Evolutionary conservation across 2,113 vertebrate genomes (phyloP), one percentile per base, ranked within the genome.

Genomic region (Accipiter cooperii): DNA sequence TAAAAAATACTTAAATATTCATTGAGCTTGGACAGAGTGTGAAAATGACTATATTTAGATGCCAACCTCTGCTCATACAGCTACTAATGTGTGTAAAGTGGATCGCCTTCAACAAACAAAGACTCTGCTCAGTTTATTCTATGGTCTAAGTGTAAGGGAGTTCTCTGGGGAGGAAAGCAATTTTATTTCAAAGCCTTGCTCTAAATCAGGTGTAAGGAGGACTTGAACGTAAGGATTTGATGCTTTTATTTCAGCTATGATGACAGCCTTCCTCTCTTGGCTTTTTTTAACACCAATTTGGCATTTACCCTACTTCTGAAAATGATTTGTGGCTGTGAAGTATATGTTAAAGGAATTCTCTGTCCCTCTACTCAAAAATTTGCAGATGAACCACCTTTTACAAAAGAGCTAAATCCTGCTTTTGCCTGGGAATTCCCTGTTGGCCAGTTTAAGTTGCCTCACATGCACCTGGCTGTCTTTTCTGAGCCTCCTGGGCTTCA

Each of bases 1-100:
- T n/a, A 90, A 84, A 90, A 92, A 84, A 21, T n/a, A 61, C 26
- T 96, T 79, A 87, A 91, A 91, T 89, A 94, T 95, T 89, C 51
- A 93, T 75, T 68, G 52, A 87, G 29, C 6, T 94, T 92, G 36
- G 64, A 60, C 34, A 91, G 75, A 76, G 64, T 61, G 65, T 82
- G 38, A 94, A 91, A 79, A 79, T 61, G 1, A 75, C 52, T 91
- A 54, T 85, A 89, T 94, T 93, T 95, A 93, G 65, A 84, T 31
- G 21, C 73, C 33, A 82, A 8, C 13, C 26, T 87, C 74, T 79
- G 44, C 38, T 89, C 34, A 55, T 38, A 81, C 15, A 51, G 13
- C 58, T 89, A 40, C 58, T 68, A 52, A 64, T 16, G 17, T 33
- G 20, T 47, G 28, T 71, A 44, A 89, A 94, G 47, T 42, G 47